Evolutionary conservation across 2,888 invertebrate genomes (phyloP), one percentile per base, ranked within the genome.

Genomic region (Amphipyra berbera): DNA sequence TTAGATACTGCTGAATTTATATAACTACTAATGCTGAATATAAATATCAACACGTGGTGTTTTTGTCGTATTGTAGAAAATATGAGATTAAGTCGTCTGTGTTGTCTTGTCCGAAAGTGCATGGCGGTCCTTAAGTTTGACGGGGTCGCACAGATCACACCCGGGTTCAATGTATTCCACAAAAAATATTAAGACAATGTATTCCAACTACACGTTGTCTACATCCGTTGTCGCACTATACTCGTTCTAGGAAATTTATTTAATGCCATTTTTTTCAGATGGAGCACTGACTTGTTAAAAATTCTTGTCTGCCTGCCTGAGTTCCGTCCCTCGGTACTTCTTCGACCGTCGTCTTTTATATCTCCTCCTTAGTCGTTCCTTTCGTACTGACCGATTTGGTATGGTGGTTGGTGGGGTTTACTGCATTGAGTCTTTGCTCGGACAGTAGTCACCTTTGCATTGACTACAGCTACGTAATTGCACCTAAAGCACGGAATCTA

Each of bases 141-240:
- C 56, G 69, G 64, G 69, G 67, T 74, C 75, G 62, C 44, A 15
- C 46, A 52, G 79, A 62, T 64, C 56, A 63, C 54, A 61, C 63
- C 47, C 60, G 82, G 81, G 87, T 87, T 88, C 87, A 88, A 82
- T 73, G 85, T 63, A 82, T 77, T 76, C 73, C 61, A 73, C 56
- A 73, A 72, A 76, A 75, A 72, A 76, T 81, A 65, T 73, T 66
- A 73, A 72, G 50, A 71, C 86, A 87, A 82, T 75, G 83, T 66
- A 82, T 77, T 76, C 73, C 71, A 73, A 76, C 76, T 78, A 75
- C 75, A 76, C 73, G 77, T 68, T 75, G 73, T 64, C 68, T 73
- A 65, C 68, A 64, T 71, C 64, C 63, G 70, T 60, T 68, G 75
- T 70, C 73, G 64, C 73, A 76, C 66, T 79, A 69, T 64, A 60